phyloP scores from a whole-genome alignment of 2,797 vertebrate genomes.

The Triplophysa yarkandensis region DNA sequence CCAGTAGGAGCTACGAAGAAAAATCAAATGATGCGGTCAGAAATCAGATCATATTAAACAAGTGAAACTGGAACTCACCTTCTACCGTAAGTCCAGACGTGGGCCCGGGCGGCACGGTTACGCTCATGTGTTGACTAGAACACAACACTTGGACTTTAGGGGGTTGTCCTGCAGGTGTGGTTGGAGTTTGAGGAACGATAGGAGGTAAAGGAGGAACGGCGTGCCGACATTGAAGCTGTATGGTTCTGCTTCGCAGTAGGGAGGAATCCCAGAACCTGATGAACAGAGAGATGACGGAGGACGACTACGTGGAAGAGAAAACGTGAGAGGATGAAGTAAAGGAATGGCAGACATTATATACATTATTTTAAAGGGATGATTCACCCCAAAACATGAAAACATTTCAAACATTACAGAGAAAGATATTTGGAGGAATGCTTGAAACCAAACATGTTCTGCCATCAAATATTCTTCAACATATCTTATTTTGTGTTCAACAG shows the following conservation, averaged over 20 bases:
- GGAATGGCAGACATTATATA: no score
- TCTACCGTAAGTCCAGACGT: conserved; percentile 67
- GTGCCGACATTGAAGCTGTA: conserved; percentile 68
- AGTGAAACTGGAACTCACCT: conserved; percentile 58
- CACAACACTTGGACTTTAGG: conserved; percentile 62
- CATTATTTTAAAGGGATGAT: no score
- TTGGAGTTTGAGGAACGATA: not conserved
- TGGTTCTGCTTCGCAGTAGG: conserved; percentile 48
- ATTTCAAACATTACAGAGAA: no score
- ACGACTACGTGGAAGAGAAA: conserved; percentile 53
- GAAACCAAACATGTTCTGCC: no score
- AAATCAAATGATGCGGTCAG: not conserved
- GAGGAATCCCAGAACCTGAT: conserved; percentile 69
- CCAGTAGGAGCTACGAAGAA: conserved; percentile 15
- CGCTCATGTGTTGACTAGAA: conserved; percentile 67
- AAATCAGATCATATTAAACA: no score
- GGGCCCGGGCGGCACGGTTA: conserved; percentile 68
- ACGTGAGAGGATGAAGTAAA: not conserved
- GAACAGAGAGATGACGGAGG: conserved; percentile 59
- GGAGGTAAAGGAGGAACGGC: not conserved
- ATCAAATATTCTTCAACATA: no score
- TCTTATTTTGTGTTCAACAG: no score
- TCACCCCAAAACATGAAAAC: no score
- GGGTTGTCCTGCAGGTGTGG: not conserved
- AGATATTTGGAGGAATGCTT: no score